Percentiles rank a stretch among this genome's conserved stretches.
Conservation (phyloP, 2,113 vertebrate species). For the Catharus fuscescens region DNA sequence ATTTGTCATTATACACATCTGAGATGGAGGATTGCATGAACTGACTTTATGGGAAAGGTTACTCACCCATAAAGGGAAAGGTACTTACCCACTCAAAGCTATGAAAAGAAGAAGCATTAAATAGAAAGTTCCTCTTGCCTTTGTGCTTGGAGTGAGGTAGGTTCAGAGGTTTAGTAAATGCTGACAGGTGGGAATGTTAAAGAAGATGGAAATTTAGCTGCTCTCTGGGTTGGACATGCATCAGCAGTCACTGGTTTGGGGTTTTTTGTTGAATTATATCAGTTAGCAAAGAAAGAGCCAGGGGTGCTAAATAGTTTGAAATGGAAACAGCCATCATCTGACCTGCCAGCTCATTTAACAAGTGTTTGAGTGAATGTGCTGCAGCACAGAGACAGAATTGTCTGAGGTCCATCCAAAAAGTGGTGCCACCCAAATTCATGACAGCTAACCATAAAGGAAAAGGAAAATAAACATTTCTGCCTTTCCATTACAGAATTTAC, state of each 20-base stretch:
- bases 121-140: not conserved
- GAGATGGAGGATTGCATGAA: not conserved
- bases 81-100: not conserved
- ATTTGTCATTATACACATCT: not conserved
- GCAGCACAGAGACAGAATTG: not conserved
- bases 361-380: not conserved
- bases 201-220: not conserved
- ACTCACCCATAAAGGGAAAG: too few relatives aligned
- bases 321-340: not conserved
- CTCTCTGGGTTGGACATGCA: not conserved
- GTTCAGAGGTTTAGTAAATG: not conserved
- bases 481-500: not conserved
- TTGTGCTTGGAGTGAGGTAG: not conserved
- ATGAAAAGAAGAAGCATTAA: not conserved
- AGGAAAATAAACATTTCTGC: slow-evolving; percentile 24
- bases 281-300: not conserved
- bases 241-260: not conserved
- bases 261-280: not conserved
- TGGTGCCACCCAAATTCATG: not conserved
- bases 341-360: not conserved
- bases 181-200: not conserved
- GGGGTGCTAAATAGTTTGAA: not conserved
- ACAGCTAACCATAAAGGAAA: not conserved
- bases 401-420: not conserved
- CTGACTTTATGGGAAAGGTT: not conserved